Base-by-base conservation (phyloP, 2,888 invertebrate species). In the Eristalis tenax region DNA sequence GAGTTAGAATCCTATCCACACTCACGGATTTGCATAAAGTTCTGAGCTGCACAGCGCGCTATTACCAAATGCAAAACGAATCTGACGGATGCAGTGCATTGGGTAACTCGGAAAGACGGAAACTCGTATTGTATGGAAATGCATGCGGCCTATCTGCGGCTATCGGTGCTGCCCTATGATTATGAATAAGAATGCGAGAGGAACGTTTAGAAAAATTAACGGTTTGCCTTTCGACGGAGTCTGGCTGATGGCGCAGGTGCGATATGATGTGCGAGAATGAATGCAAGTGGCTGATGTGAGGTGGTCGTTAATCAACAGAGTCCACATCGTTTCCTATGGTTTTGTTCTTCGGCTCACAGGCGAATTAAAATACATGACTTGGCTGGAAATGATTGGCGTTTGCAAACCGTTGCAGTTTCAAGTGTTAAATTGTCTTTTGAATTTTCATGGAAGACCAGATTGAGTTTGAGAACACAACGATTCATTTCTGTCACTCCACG, bases 31-130 rank as follows among this genome's bases (percentile, higher is more conserved):
- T 78, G 68, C 86, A 86, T 86, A 83, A 86, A 75, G 86, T 86
- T 86, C 86, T 86, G 64, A 78, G 70, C 59, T 61, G 38, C 26
- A 28, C 4, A 1, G 4, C 5, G 35, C 10, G 61, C 64, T 79
- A 80, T 83, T 83, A 65, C 83, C 71, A 83, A 87, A 80, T 73
- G 73, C 69, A 87, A 87, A 76, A 76, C 59, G 76, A 80, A 83
- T 83, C 87, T 87, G 87, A 87, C 76, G 87, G 87, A 83, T 87
- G 50, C 83, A 76, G 83, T 87, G 87, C 87, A 87, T 87, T 87
- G 87, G 83, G 87, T 87, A 87, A 87, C 83, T 64, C 83, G 76
- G 23, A 83, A 83, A 87, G 87, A 83, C 87, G 87, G 83, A 83
- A 87, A 87, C 83, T 59, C 35, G 87, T 71, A 87, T 87, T 87